phyloP scores from a whole-genome alignment of 2,113 vertebrate genomes.

The Dryoscopus gambensis region DNA sequence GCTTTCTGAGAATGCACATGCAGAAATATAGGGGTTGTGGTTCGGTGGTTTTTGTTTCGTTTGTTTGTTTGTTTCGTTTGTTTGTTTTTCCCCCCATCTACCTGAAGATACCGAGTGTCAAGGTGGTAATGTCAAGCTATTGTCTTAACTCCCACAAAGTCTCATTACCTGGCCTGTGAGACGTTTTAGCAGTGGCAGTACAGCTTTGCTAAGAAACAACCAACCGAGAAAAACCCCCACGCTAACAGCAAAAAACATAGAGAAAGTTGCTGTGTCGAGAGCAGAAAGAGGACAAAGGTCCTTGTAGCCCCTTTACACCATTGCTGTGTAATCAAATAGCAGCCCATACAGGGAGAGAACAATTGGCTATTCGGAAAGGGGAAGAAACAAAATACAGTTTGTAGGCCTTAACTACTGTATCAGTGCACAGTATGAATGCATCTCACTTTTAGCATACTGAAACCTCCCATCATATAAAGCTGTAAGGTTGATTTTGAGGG shows the following conservation, averaged over 20 bases:
- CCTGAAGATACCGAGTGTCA: too few species aligned
- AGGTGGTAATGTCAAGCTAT: background rate
- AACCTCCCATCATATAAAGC: background rate
- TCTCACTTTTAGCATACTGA: background rate
- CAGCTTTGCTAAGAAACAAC: background rate
- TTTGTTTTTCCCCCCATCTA: fast-evolving
- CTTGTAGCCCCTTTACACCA: background rate
- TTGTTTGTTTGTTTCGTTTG: too few species aligned
- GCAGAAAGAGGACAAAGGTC: background rate
- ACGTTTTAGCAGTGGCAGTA: background rate
- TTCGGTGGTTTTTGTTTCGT: background rate
- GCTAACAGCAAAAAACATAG: background rate
- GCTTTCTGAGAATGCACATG: background rate
- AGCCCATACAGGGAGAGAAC: background rate
- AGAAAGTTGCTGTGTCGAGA: background rate
- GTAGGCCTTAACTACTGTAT: background rate
- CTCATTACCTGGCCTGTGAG: background rate
- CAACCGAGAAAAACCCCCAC: fast-evolving
- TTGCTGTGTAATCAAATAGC: background rate
- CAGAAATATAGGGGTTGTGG: background rate
- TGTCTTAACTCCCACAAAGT: background rate
- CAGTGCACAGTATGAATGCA: fast-evolving
- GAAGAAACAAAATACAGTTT: background rate
- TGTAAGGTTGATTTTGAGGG: background rate
- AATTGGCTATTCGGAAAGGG: background rate